These are phyloP conservation scores for Julus scandinavius DNA, from an alignment of 2,888 invertebrate genomes.

Conservation along the genomic window DNA sequence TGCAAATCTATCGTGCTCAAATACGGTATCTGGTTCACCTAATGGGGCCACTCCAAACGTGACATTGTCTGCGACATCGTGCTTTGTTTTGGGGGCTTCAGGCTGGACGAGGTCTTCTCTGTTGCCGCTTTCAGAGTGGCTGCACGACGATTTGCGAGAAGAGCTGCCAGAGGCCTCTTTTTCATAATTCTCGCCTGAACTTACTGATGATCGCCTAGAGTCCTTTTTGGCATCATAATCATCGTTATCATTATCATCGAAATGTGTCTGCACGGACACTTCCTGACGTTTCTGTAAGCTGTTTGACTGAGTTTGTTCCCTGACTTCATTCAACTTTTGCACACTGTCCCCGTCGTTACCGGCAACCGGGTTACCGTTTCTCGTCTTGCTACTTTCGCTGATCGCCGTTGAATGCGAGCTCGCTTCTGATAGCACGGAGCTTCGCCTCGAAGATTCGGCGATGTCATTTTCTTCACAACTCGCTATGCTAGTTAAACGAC, in stretches of 20 bases:
- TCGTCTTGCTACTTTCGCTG: neutral
- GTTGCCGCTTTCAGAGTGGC: neutral
- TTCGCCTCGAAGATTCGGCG: neutral
- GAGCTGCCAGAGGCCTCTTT: neutral
- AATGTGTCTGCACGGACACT: conserved; percentile 20
- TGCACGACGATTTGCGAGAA: neutral
- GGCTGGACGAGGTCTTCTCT: conserved; percentile 1
- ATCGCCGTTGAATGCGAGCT: conserved; percentile 20
- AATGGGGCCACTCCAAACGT: neutral
- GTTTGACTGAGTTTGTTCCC: neutral
- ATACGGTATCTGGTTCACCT: conserved; percentile 47
- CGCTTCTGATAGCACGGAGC: neutral
- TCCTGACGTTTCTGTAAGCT: neutral
- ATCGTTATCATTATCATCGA: neutral
- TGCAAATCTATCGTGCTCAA: conserved; percentile 31
- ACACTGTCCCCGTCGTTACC: neutral
- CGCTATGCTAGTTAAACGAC: neutral
- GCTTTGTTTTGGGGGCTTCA: neutral
- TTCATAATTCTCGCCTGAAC: neutral
- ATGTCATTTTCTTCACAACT: neutral
- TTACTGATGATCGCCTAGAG: neutral
- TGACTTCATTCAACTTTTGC: neutral
- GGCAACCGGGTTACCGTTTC: neutral
- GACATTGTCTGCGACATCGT: neutral
- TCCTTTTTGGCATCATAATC: neutral